Evolutionary conservation across 2,113 vertebrate species (phyloP).

Genomic region (western clawed frog (Xenopus tropicalis)): UCB_Xtro_10.0 CM004449.2:45695501-45696000

Average conservation of each 20-base stretch:
- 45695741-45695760: conserved; percentile 24
- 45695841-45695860: conserved; percentile 4
- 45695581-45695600: no score
- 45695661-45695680: no score
- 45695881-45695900: conserved; percentile 12
- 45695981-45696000: not conserved
- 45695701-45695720: conserved; percentile 13
- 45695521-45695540: no score
- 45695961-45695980: not conserved
- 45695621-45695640: no score
- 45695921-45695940: not conserved
- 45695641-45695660: no score
- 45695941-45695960: not conserved
- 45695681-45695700: not conserved
- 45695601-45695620: no score
- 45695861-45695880: conserved; percentile 24
- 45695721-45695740: conserved; percentile 8
- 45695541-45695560: no score
- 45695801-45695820: not conserved
- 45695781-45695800: not conserved
- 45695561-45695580: no score
- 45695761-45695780: not conserved
- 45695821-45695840: conserved; percentile 36
- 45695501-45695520: no score
- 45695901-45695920: conserved; percentile 10